Base-by-base conservation (phyloP, 2,888 invertebrate species). In the Spodoptera picta region DNA sequence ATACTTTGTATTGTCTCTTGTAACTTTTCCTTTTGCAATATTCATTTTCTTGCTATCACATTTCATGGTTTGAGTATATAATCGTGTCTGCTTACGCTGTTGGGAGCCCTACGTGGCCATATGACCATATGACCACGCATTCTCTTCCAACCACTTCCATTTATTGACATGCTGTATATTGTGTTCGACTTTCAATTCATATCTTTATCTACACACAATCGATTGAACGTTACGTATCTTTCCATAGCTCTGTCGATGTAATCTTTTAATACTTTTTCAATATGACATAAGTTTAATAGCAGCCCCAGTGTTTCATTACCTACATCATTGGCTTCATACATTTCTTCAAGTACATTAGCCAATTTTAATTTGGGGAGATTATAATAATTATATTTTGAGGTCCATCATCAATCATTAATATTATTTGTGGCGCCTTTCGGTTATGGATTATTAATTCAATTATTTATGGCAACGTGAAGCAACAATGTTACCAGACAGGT, bases 51-150 rank as follows among this genome's bases (percentile, higher is more conserved):
- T 10, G 46, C 14, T 23, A 49, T 14, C 62, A 58, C 60, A 69
- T 75, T 69, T 78, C 65, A 79, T 70, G 54, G 64, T 47, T 27
- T 68, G 54, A 71, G 80, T 78, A 81, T 81, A 84, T 81, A 84
- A 85, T 85, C 81, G 79, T 63, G 70, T 78, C 75, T 78, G 73
- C 87, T 87, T 83, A 88, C 88, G 83, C 83, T 69, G 68, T 71
- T 76, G 61, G 48, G 70, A 75, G 73, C 67, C 74, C 75, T 79
- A 83, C 85, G 82, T 85, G 84, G n/a, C n/a, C n/a, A n/a, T n/a
- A n/a, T n/a, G n/a, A n/a, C 85, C 82, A 49, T 49, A 61, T 66
- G 63, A 46, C 76, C 76, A 67, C 70, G 59, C 68, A 71, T 65
- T 72, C 52, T 53, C 50, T 55, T 49, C 64, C 60, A 61, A 60